Percentiles rank a stretch among this genome's conserved stretches.
Evolutionary conservation across 2,797 vertebrate species (phyloP).

Genomic region (Darevskia mixta): DNA sequence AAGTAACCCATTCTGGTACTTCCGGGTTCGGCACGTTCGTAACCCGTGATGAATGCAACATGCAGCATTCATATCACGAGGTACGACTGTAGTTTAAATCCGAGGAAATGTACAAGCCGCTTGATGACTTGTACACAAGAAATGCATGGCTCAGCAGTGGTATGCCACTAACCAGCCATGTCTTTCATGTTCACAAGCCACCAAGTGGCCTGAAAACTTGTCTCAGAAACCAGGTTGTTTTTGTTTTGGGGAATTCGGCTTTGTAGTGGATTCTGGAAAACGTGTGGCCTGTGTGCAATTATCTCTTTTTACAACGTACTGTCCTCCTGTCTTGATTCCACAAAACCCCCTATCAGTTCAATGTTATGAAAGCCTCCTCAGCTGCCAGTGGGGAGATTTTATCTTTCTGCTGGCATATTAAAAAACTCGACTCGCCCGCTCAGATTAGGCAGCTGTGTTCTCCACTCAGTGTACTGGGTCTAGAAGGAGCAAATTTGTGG

Average conservation of each 20-base stretch:
- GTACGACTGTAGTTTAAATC: no score
- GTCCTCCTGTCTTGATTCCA: not conserved
- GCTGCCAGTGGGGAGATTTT: not conserved
- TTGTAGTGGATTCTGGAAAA: not conserved
- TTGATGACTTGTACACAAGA: no score
- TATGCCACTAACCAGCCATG: not conserved
- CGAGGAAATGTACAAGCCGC: no score
- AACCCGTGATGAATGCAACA: no score
- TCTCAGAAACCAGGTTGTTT: not conserved
- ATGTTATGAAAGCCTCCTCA: not conserved
- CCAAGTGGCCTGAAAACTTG: not conserved
- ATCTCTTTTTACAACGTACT: not conserved
- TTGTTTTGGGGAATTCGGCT: not conserved
- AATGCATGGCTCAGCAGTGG: not conserved
- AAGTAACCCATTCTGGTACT: no score
- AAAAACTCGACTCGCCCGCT: not conserved
- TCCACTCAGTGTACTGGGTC: not conserved
- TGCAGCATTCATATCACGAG: no score
- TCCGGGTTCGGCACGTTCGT: no score
- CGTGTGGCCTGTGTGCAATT: fast-evolving
- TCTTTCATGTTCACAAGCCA: not conserved
- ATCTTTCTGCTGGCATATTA: not conserved
- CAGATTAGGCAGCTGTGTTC: conserved; percentile 25
- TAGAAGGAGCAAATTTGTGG: not conserved
- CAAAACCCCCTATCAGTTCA: not conserved